A percentile compares a stretch with the other conserved stretches of the same genome.
Conservation (phyloP, 2,113 vertebrate genomes). For the Onychostoma macrolepis region DNA sequence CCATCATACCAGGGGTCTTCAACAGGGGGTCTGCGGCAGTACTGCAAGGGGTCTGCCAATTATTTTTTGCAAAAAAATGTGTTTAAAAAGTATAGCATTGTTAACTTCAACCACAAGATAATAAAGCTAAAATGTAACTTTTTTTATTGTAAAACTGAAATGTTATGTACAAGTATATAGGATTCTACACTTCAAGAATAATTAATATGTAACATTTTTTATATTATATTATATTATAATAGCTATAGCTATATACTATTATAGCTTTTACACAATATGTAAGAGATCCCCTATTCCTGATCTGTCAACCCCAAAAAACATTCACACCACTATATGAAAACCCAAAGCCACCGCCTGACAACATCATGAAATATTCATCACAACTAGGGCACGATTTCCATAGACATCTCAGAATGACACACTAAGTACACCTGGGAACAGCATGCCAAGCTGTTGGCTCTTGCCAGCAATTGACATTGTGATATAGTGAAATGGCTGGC, state of each 20-base stretch:
- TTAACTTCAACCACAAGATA: not conserved
- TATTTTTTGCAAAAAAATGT: not conserved
- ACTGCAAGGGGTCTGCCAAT: conserved; percentile 7
- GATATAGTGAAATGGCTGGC: not conserved
- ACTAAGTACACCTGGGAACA: conserved; percentile 24
- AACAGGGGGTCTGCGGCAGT: not conserved
- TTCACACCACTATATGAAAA: not conserved
- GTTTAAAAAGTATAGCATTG: not conserved
- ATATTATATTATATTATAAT: not conserved
- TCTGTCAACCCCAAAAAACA: not conserved
- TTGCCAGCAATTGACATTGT: not conserved
- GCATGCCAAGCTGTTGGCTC: conserved; percentile 21
- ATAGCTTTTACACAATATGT: not conserved
- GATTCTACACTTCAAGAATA: not conserved
- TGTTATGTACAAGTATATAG: not conserved
- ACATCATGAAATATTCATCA: conserved; percentile 39
- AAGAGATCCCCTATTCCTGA: not conserved
- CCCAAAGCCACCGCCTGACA: conserved; percentile 8
- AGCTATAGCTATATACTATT: not conserved
- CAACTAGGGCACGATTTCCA: conserved; percentile 14
- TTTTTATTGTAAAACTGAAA: not conserved
- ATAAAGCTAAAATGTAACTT: not conserved
- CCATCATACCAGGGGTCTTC: conserved; percentile 3
- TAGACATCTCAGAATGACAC: conserved; percentile 27
- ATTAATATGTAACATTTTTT: not conserved